Conservation (phyloP, 2,888 invertebrate genomes). For the Nephrotoma guestfalica region DNA sequence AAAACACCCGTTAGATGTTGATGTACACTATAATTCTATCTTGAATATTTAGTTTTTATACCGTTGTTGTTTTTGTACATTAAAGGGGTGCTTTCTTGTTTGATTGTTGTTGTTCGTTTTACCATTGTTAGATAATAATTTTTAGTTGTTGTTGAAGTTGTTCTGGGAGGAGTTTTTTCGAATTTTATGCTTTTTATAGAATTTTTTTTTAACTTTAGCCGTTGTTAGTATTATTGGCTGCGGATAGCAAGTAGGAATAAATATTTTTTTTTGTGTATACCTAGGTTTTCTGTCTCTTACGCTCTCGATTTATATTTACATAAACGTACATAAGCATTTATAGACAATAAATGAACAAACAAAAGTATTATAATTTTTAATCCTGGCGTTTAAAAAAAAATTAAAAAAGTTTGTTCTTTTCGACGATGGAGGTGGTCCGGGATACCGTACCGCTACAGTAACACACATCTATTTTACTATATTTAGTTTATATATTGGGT, state of each 20-base stretch:
- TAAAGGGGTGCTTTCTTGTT: background rate
- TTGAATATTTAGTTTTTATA: background rate
- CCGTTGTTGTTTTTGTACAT: background rate
- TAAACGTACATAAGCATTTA: background rate
- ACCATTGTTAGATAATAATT: background rate
- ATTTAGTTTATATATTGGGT: background rate
- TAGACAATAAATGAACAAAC: background rate
- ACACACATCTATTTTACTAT: background rate
- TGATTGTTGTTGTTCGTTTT: background rate
- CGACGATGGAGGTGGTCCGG: background rate
- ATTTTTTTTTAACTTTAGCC: background rate
- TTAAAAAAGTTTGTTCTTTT: background rate
- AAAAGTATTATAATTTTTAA: background rate
- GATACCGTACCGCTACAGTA: background rate
- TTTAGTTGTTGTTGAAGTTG: background rate
- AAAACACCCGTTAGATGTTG: too few species aligned
- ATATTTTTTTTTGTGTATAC: background rate
- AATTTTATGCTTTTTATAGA: background rate
- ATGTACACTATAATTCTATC: background rate
- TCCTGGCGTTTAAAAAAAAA: background rate
- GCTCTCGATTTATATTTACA: background rate
- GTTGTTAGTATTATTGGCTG: background rate
- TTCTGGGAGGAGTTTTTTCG: background rate
- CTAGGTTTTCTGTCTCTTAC: background rate
- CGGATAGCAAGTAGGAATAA: background rate